Evolutionary conservation across 2,113 vertebrate genomes (phyloP), one percentile per base, ranked within the genome.

Genomic region (Thamnaconus septentrionalis): DNA sequence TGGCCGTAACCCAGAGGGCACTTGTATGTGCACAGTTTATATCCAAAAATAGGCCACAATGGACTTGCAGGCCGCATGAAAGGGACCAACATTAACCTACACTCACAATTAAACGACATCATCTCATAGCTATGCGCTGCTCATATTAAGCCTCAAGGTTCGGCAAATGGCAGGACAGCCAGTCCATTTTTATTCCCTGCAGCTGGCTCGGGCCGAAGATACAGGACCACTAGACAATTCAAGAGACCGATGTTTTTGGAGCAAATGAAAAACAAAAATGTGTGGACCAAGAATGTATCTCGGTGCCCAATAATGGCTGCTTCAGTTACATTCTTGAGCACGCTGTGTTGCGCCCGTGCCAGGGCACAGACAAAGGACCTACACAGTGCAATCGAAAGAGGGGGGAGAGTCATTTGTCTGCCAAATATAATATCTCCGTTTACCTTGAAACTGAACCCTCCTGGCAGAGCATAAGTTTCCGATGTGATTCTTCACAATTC

Each of bases 51-150:
- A 48, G 39, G 42, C 57, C 59, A 5, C 18, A 70, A 60, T 53
- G 65, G 49, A 71, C 40, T 1, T n/a, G 54, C 70, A 53, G 57
- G 3, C 44, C 39, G 63, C 31, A 5, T 62, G 58, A n/a, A 11
- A n/a, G 10, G 48, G 11, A 5, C 48, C 5, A 50, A 66, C 65
- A 76, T 78, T 74, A 71, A 75, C 75, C 61, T 76, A 76, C 59
- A 73, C 72, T 78, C 68, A 87, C 81, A 89, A 85, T 87, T 69
- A 65, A 81, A 78, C 76, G 51, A 85, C 72, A 74, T 88, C 81
- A 87, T 69, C 60, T 51, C 66, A 79, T 54, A 85, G 80, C 56
- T 80, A 87, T 81, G 80, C 72, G 44, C 55, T 54, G 71, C 79
- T 87, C 81, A 69, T 52, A 76, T 85, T 76, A 81, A 78, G 69